Base-by-base conservation (phyloP, 2,888 invertebrate species). In the Zygogramma bicolorata region DNA sequence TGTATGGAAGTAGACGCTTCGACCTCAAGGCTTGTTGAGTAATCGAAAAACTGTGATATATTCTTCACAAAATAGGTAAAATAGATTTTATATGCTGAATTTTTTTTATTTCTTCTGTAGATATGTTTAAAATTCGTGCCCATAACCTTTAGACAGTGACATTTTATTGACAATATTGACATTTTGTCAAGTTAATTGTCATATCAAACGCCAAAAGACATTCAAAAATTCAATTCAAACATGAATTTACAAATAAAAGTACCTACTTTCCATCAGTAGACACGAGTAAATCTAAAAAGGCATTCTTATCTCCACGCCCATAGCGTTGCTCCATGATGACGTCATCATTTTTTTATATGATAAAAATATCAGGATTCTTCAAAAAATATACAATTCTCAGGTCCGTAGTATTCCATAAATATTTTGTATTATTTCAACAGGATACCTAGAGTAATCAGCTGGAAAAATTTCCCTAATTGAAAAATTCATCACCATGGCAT, bases 121-220 rank as follows among this genome's bases (percentile, higher is more conserved):
- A 70, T 68, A 53, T 59, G 34, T 69, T 68, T 65, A 63, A 68
- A 71, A 70, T 70, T 75, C 61, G 65, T 70, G 68, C 70, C 15
- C 46, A 62, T 71, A 74, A 61, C 27, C 61, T 59, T 27, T 74
- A 65, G 71, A 75, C 75, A 75, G 70, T 75, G 75, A 75, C 75
- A 75, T 75, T 71, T 69, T 75, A 75, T 75, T 75, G 75, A 75
- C 75, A 75, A 75, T 75, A 75, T 75, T 75, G 75, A 75, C 75
- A 75, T 71, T 75, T 75, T 75, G 75, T 75, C 75, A 75, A 71
- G 73, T 73, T n/a, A 75, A 73, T 75, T 75, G 75, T 75, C 75
- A 75, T 69, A 75, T 75, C 73, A 75, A 75, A 75, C 65, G 75
- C 75, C 75, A 75, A 75, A 75, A 70, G 73, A 73, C 73, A 60